Evolutionary conservation across 2,888 invertebrate species (phyloP), one percentile per base, ranked within the genome.

Genomic region (Cistogaster globosa): DNA sequence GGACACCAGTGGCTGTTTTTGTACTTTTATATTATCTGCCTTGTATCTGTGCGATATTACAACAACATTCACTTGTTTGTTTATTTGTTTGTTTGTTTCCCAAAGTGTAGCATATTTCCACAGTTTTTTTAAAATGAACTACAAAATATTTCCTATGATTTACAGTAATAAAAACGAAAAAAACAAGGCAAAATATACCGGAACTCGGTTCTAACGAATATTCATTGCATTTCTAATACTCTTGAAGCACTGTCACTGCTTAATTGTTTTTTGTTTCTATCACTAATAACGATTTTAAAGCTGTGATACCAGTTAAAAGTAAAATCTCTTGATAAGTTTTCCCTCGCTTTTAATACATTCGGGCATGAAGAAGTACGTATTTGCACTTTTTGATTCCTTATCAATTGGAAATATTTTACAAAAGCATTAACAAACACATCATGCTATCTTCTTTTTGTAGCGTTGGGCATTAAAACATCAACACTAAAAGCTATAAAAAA

Each of bases 111-210:
- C 32, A 62, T 53, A 68, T 14, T 68, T 68, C 45, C 53, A 18
- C 36, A 69, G 60, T 67, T 69, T 32, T 71, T 58, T 77, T 69
- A 42, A 68, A 79, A 67, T 74, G 60, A 58, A 79, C 74, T 63
- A 68, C 68, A 78, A 69, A 74, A 68, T 74, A 57, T 74, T 65
- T 74, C 55, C 83, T 75, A 79, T 74, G 83, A 83, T 83, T 79
- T 83, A 38, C 77, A 36, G 82, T 22, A 71, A 58, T 42, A 77
- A 71, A n/a, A 75, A 45, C 45, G 14, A 45, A 12, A 38, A 74
- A 62, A 18, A 32, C 7, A 5, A n/a, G 1, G 7, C 1, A 9
- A 16, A 36, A 18, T 22, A n/a, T 38, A 51, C n/a, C 7, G 18
- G 48, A 20, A 22, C 20, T 45, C 8, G 62, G 62, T 14, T 7